A percentile compares a stretch with the other conserved stretches of the same genome.
These are phyloP conservation scores for Drosophila prolongata DNA, from an alignment of 2,888 invertebrate genomes.

Conservation along the genomic window DNA sequence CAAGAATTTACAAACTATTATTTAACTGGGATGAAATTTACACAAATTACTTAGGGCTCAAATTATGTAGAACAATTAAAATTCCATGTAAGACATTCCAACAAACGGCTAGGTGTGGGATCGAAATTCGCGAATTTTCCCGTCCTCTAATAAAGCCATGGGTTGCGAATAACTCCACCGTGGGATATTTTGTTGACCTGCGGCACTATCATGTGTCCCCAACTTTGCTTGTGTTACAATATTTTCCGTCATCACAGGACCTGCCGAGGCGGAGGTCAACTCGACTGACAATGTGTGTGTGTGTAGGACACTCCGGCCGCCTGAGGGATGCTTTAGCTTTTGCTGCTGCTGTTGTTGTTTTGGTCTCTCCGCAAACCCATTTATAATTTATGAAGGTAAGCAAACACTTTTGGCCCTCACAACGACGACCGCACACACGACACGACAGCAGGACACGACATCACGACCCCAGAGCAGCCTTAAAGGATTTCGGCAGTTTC, in stretches of 20 bases:
- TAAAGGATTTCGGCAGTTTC: constrained; percentile 54
- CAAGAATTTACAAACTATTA: neutral
- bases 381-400: constrained; percentile 80
- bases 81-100: neutral
- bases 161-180: constrained; percentile 25
- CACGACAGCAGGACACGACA: constrained; percentile 21
- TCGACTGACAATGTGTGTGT: constrained; percentile 43
- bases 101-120: no score
- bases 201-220: constrained; percentile 32
- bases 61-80: neutral
- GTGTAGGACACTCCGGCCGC: constrained; percentile 15
- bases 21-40: neutral
- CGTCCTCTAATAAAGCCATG: constrained; percentile 49
- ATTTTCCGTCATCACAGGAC: constrained; percentile 44
- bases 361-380: constrained; percentile 54
- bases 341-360: constrained; percentile 22
- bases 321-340: constrained; percentile 12
- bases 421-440: constrained; percentile 27
- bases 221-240: constrained; percentile 40
- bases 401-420: constrained; percentile 68
- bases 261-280: constrained; percentile 39
- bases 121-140: neutral
- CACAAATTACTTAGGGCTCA: neutral
- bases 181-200: constrained; percentile 36
- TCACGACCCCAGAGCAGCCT: constrained; percentile 40